Percentiles rank a stretch among this genome's conserved stretches.
Evolutionary conservation across 1,140 invertebrate genomes (phyloP).

Genomic region (Piezodorus guildinii): DNA sequence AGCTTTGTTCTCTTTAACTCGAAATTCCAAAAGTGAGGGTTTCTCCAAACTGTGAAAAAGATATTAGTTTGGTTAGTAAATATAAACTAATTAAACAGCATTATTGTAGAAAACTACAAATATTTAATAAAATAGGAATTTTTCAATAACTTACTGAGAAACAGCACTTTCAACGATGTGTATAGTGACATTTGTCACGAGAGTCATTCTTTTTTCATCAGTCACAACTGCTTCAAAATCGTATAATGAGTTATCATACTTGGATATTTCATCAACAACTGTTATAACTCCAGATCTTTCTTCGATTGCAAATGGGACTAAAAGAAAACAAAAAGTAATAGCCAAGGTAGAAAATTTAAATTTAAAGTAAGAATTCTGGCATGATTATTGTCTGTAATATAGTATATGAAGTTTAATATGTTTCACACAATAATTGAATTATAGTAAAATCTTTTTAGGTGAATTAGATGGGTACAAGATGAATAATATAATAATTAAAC

Average conservation of each 20-base stretch:
- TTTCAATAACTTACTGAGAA: constrained; percentile 24
- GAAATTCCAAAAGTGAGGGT: constrained; percentile 55
- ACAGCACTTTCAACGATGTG: constrained; percentile 59
- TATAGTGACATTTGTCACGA: constrained; percentile 69
- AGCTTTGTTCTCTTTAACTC: constrained; percentile 63
- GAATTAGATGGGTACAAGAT: too few relatives aligned
- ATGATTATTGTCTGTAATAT: too few relatives aligned
- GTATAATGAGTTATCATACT: constrained; percentile 53
- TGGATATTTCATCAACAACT: constrained; percentile 60
- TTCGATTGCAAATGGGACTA: constrained; percentile 82
- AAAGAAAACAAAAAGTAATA: constrained; percentile 24
- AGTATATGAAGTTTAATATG: too few relatives aligned
- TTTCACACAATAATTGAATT: too few relatives aligned
- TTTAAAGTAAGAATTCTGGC: too few relatives aligned
- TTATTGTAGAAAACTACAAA: not conserved
- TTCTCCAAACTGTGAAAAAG: constrained; percentile 28
- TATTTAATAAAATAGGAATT: not conserved
- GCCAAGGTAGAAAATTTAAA: too few relatives aligned
- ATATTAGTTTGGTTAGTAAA: not conserved
- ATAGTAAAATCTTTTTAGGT: too few relatives aligned
- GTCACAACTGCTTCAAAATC: constrained; percentile 72
- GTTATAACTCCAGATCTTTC: constrained; percentile 76
- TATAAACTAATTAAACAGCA: not conserved
- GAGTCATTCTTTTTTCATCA: constrained; percentile 48
- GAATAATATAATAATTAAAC: too few relatives aligned